Conservation (phyloP, 2,113 vertebrate genomes). For the Thinocorus orbignyianus region DNA sequence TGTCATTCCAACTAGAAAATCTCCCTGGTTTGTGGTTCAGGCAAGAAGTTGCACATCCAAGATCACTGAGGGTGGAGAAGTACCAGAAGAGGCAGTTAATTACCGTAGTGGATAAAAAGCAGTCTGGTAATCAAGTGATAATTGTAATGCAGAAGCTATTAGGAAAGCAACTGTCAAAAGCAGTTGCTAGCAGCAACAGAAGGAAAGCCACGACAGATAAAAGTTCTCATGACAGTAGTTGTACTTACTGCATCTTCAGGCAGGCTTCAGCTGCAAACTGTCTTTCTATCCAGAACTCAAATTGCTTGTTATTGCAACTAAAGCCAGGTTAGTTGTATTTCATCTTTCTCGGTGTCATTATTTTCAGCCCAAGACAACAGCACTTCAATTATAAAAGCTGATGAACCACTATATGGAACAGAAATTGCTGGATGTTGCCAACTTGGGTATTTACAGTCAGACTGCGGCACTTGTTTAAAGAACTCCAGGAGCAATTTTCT, state of each 20-base stretch:
- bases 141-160: background rate
- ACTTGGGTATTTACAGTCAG: background rate
- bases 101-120: background rate
- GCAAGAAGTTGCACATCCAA: background rate
- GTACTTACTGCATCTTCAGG: background rate
- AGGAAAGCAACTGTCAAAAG: background rate
- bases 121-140: background rate
- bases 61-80: background rate
- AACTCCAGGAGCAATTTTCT: background rate
- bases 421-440: background rate
- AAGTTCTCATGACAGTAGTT: background rate
- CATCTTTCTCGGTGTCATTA: background rate
- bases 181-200: background rate
- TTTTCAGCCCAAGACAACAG: background rate
- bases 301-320: background rate
- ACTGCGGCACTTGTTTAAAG: background rate
- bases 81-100: constrained; percentile 5
- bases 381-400: background rate
- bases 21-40: background rate
- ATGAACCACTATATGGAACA: background rate
- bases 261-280: background rate
- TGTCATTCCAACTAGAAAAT: background rate
- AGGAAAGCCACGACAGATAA: background rate
- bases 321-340: background rate
- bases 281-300: background rate